Evolutionary conservation across 2,888 invertebrate genomes (phyloP).

Genomic region (Ctena decussata): DNA sequence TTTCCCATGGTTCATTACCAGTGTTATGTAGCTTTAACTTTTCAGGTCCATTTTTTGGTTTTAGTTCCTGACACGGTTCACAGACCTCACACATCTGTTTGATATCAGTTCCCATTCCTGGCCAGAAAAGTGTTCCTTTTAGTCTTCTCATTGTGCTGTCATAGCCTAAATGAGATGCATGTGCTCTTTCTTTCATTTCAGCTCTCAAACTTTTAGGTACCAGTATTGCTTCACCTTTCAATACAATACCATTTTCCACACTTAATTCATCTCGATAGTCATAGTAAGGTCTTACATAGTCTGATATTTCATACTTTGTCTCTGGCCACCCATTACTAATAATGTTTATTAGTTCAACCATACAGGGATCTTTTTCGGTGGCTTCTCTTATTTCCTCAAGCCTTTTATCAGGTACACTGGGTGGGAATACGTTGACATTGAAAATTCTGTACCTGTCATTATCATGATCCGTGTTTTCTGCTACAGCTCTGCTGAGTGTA

Average conservation of each 20-base stretch:
- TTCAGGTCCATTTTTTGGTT: constrained; percentile 21
- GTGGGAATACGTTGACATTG: background rate
- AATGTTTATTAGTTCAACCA: background rate
- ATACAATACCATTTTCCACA: constrained; percentile 21
- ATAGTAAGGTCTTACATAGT: no score
- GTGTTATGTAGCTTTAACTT: constrained; percentile 8
- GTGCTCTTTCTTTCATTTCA: constrained; percentile 21
- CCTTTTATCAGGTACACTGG: background rate
- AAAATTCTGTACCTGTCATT: background rate
- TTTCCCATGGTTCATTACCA: constrained; percentile 31
- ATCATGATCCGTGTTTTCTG: background rate
- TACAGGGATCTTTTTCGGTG: background rate
- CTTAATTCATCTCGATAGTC: constrained; percentile 25
- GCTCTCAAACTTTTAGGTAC: constrained; percentile 27
- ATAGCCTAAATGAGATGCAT: constrained; percentile 25
- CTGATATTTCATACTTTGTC: background rate
- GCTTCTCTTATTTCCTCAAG: background rate
- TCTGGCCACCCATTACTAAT: background rate
- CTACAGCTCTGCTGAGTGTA: background rate
- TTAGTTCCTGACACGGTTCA: constrained; percentile 1
- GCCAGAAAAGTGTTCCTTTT: constrained; percentile 34
- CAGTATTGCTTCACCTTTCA: constrained; percentile 45
- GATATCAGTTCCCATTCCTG: constrained; percentile 36
- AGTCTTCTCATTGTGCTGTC: constrained; percentile 36
- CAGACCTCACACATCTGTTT: constrained; percentile 22